Conservation (phyloP, 2,888 invertebrate genomes). For the Beris morrisii region DNA sequence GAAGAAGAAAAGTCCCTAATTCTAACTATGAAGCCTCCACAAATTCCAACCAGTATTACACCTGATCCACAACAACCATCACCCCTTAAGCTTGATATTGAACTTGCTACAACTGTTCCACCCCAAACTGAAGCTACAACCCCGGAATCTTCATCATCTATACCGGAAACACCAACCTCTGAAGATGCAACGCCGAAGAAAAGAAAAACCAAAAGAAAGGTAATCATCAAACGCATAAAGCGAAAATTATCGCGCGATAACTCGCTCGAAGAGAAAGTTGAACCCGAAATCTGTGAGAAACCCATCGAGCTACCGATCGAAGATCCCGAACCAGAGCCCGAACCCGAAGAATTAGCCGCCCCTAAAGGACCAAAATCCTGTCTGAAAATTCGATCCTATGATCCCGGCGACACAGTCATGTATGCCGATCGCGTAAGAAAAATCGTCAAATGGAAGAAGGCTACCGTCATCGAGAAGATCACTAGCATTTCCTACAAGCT, state of each 20-base stretch:
- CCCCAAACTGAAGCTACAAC: not conserved
- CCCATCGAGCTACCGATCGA: conserved; percentile 47
- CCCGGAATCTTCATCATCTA: not conserved
- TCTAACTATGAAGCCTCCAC: too few relatives aligned
- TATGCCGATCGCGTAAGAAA: conserved; percentile 53
- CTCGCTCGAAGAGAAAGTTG: conserved; percentile 36
- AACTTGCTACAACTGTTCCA: not conserved
- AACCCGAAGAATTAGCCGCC: conserved; percentile 34
- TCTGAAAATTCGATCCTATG: conserved; percentile 49
- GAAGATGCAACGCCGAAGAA: conserved; percentile 45
- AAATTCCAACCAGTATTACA: too few relatives aligned
- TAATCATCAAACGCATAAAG: conserved; percentile 52
- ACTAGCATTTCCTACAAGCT: conserved; percentile 55
- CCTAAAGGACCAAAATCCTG: conserved; percentile 45
- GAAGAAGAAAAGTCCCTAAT: too few relatives aligned
- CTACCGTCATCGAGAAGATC: conserved; percentile 50
- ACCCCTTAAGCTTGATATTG: too few relatives aligned
- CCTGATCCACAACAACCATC: too few relatives aligned
- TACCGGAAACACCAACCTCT: conserved; percentile 1
- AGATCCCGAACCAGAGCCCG: conserved; percentile 36
- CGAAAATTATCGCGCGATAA: conserved; percentile 50
- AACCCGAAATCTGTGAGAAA: conserved; percentile 52
- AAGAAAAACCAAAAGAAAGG: conserved; percentile 44
- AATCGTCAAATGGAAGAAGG: conserved; percentile 52
- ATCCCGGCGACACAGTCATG: conserved; percentile 51